phyloP scores from a whole-genome alignment of 1,140 invertebrate genomes.

The Penaeus japonicus region DNA sequence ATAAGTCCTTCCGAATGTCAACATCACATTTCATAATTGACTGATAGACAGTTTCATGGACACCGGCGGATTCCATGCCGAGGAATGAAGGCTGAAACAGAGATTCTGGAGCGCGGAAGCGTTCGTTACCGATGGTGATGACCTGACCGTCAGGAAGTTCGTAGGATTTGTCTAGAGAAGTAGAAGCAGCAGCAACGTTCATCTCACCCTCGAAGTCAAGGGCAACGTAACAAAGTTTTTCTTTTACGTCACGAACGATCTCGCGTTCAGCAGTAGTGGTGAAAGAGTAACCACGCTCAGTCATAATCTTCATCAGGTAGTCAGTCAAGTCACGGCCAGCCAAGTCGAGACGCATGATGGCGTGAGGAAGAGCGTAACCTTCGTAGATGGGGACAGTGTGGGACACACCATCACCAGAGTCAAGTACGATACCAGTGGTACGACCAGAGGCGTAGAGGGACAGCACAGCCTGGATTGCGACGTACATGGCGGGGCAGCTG shows the following conservation, averaged over 20 bases:
- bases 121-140: background rate
- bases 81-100: background rate
- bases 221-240: constrained; percentile 90
- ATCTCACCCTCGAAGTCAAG: constrained; percentile 55
- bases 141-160: background rate
- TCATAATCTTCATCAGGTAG: constrained; percentile 91
- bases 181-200: background rate
- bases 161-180: background rate
- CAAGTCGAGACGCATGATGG: constrained; percentile 86
- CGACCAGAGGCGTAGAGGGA: constrained; percentile 91
- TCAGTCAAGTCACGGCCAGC: constrained; percentile 88
- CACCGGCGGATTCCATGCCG: background rate
- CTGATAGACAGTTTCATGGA: background rate
- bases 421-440: constrained; percentile 92
- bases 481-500: constrained; percentile 92
- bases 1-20: background rate
- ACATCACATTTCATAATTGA: background rate
- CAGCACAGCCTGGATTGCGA: constrained; percentile 89
- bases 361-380: constrained; percentile 86
- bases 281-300: constrained; percentile 72
- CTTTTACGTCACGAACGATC: constrained; percentile 92
- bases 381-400: constrained; percentile 95
- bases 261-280: constrained; percentile 79
- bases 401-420: constrained; percentile 92
- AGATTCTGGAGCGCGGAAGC: constrained; percentile 62